Evolutionary conservation across 2,797 vertebrate genomes (phyloP).

Genomic region (Melanotaenia trifasciata): DNA sequence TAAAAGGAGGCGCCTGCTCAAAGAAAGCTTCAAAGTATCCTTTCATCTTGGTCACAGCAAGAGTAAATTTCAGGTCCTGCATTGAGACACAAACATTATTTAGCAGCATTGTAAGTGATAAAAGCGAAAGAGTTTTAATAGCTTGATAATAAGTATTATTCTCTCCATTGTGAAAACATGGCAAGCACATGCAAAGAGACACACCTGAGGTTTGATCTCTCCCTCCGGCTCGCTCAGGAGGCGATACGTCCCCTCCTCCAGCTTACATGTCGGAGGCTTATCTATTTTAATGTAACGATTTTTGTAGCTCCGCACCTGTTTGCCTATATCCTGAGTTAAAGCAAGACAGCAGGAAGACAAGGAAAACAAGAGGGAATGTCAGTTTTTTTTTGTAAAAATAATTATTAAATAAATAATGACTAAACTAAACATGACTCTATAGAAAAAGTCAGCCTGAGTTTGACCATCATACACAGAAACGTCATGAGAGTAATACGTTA

Average conservation of each 20-base stretch:
- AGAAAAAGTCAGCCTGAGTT: background rate
- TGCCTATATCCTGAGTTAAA: conserved; percentile 83
- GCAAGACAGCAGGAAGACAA: conserved; percentile 12
- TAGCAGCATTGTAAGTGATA: background rate
- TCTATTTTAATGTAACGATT: conserved; percentile 86
- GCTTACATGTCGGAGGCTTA: conserved; percentile 87
- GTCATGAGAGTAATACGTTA: background rate
- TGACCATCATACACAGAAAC: background rate
- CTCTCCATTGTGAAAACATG: background rate
- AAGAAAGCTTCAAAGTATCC: conserved; percentile 90
- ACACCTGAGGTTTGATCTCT: conserved; percentile 87
- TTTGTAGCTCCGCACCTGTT: conserved; percentile 78
- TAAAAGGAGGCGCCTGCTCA: conserved; percentile 88
- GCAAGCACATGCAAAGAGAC: background rate
- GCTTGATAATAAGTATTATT: background rate
- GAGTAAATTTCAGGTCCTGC: conserved; percentile 88
- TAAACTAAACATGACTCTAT: background rate
- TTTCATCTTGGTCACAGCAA: conserved; percentile 85
- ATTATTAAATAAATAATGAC: conserved; percentile 9
- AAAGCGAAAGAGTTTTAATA: background rate
- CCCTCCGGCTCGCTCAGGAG: conserved; percentile 87
- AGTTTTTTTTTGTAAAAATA: background rate
- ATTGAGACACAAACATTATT: conserved; percentile 22
- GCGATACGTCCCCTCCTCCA: conserved; percentile 85
- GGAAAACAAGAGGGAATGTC: background rate